Evolutionary conservation across 2,888 invertebrate genomes (phyloP), one percentile per base, ranked within the genome.

Genomic region (Lomographa bimaculata): DNA sequence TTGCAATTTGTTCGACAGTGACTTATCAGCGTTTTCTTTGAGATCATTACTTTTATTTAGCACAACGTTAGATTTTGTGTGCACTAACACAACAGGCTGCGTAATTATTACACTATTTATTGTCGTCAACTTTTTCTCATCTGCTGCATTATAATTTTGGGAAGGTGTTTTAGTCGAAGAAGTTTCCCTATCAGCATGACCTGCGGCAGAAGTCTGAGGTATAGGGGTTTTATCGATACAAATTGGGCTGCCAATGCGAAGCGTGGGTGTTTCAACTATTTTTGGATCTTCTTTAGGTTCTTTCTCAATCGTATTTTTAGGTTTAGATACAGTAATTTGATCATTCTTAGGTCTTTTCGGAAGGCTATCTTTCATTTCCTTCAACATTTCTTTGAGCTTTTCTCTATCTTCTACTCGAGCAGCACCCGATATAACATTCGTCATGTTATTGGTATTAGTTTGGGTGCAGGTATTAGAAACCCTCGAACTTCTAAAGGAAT

Each of bases 301-400:
- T 7, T 6, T 33, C 27, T 43, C 25, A 37, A 10, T 38, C 34
- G 25, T 33, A 24, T 16, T 40, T 35, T 50, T 57, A 10, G 17
- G 1, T 5, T 30, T 30, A 4, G 17, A 29, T 6, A 12, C n/a
- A 3, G 20, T 7, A 3, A 32, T 42, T 7, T 19, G 42, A 34
- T 64, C 80, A 16, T 79, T 73, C 51, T 90, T 91, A 10, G 90
- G 69, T 54, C 91, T 89, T 62, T 92, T 92, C 0, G 94, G 93
- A 44, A 94, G 76, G 5, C 94, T 94, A 70, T 94, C 91, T 74
- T 94, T 94, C 93, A 94, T 94, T 83, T 94, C 94, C 61, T 94
- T 94, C 47, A 94, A 72, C 91, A 94, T 93, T 74, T 93, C 93
- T 67, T 92, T 92, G 12, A 94, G 76, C 65, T 90, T 90, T 63